Percentiles rank a stretch among this genome's conserved stretches.
phyloP scores from a whole-genome alignment of 1,140 invertebrate species.

The Caerostris extrusa region DNA sequence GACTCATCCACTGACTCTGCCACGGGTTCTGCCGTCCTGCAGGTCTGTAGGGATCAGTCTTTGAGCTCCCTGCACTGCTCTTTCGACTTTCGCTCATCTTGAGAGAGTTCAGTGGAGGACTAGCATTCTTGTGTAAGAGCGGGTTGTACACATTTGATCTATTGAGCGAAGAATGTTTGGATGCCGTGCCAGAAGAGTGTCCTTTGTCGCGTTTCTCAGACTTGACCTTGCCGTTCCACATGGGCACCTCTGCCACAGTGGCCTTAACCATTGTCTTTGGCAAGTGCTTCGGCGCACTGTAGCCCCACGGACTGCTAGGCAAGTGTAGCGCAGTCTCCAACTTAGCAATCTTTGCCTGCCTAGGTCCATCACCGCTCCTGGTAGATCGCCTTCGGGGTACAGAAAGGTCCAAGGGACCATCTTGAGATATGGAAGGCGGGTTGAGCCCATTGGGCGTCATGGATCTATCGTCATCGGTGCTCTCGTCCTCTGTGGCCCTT shows the following conservation, averaged over 20 bases:
- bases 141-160: slow-evolving; percentile 54
- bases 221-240: slow-evolving; percentile 75
- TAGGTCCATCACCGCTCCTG: slow-evolving; percentile 65
- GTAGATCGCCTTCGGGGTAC: slow-evolving; percentile 86
- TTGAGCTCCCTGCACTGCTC: slow-evolving; percentile 82
- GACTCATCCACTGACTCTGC: slow-evolving; percentile 97
- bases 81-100: slow-evolving; percentile 77
- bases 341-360: slow-evolving; percentile 84
- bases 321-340: slow-evolving; percentile 81
- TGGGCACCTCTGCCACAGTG: slow-evolving; percentile 31
- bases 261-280: slow-evolving; percentile 78
- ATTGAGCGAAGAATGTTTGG: slow-evolving; percentile 67
- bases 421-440: slow-evolving; percentile 82
- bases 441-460: slow-evolving; percentile 84
- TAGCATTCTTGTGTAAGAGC: slow-evolving; percentile 70
- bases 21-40: slow-evolving; percentile 84
- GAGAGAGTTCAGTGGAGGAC: slow-evolving; percentile 79
- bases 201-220: slow-evolving; percentile 46
- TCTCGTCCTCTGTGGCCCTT: slow-evolving; percentile 81
- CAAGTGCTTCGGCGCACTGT: slow-evolving; percentile 80
- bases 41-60: slow-evolving; percentile 83
- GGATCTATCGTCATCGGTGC: slow-evolving; percentile 86
- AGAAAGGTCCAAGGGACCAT: slow-evolving; percentile 90
- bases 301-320: slow-evolving; percentile 75
- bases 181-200: neutral